These are phyloP conservation scores for Bombylius discolor DNA, from an alignment of 2,888 invertebrate genomes.

Conservation along the genomic window DNA sequence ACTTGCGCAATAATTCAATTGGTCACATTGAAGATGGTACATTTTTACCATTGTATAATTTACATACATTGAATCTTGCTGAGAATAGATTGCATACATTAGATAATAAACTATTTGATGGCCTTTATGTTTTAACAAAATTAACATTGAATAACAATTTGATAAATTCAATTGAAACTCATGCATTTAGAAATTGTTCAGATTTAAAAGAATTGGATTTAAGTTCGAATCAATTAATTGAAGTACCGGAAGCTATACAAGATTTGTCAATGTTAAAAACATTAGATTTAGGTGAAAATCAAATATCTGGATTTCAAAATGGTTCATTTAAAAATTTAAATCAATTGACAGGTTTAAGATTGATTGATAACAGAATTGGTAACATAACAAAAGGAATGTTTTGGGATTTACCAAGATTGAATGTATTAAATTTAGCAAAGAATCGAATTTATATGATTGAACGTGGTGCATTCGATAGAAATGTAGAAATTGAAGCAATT, in stretches of 20 bases:
- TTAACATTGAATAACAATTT: conserved; percentile 76
- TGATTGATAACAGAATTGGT: conserved; percentile 83
- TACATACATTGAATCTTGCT: conserved; percentile 78
- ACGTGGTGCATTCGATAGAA: conserved; percentile 68
- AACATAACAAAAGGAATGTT: conserved; percentile 77
- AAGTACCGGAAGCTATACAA: conserved; percentile 70
- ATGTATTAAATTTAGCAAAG: conserved; percentile 76
- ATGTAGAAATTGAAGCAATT: conserved; percentile 71
- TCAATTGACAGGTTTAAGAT: conserved; percentile 71
- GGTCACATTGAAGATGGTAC: conserved; percentile 81
- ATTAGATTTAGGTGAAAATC: conserved; percentile 84
- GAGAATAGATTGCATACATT: conserved; percentile 74
- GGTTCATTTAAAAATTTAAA: conserved; percentile 75
- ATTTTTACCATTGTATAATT: conserved; percentile 73
- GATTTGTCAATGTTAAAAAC: conserved; percentile 74
- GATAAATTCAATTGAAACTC: conserved; percentile 61
- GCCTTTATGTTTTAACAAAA: conserved; percentile 69
- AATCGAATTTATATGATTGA: conserved; percentile 80
- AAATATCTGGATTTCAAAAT: conserved; percentile 68
- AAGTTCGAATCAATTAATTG: conserved; percentile 70
- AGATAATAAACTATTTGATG: conserved; percentile 69
- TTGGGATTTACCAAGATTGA: conserved; percentile 69
- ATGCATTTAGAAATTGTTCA: conserved; percentile 77
- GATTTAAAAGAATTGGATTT: conserved; percentile 79
- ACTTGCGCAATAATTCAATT: conserved; percentile 75